Conservation (phyloP, 2,888 invertebrate genomes). For the Pristionchus exspectatus region DNA sequence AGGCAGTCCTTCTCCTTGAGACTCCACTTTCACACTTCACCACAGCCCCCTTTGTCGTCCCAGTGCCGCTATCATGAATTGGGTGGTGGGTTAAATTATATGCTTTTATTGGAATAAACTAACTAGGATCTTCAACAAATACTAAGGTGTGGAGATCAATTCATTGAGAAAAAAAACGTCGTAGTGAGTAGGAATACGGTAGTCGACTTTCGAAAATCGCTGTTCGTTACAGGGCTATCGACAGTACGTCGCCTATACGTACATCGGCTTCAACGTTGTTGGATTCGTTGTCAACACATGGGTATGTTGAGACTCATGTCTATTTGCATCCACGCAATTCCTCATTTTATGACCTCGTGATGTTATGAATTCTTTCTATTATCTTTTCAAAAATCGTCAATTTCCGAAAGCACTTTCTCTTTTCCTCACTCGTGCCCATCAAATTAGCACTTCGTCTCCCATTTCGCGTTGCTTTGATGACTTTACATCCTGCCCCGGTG, state of each 20-base stretch:
- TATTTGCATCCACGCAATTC: not conserved
- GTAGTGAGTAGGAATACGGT: not conserved
- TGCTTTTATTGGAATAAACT: not conserved
- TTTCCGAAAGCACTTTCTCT: not conserved
- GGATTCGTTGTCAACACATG: constrained; percentile 76
- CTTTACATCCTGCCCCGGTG: constrained; percentile 6
- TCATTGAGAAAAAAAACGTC: not conserved
- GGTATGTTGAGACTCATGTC: constrained; percentile 56
- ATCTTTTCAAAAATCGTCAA: not conserved
- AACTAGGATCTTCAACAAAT: too few relatives aligned
- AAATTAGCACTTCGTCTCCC: not conserved
- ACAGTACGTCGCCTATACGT: constrained; percentile 76
- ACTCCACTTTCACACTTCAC: not conserved
- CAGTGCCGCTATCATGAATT: not conserved
- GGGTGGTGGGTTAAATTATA: constrained; percentile 19
- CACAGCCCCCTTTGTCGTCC: not conserved
- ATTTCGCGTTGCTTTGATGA: constrained; percentile 5
- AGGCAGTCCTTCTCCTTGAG: not conserved
- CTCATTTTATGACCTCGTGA: too few relatives aligned
- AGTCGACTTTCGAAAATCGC: not conserved
- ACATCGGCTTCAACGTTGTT: constrained; percentile 75
- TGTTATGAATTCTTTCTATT: too few relatives aligned
- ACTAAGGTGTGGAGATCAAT: not conserved
- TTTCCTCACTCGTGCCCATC: not conserved
- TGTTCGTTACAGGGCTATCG: constrained; percentile 72